Evolutionary conservation across 2,797 vertebrate species (phyloP).

Genomic region (Chelon auratus): DNA sequence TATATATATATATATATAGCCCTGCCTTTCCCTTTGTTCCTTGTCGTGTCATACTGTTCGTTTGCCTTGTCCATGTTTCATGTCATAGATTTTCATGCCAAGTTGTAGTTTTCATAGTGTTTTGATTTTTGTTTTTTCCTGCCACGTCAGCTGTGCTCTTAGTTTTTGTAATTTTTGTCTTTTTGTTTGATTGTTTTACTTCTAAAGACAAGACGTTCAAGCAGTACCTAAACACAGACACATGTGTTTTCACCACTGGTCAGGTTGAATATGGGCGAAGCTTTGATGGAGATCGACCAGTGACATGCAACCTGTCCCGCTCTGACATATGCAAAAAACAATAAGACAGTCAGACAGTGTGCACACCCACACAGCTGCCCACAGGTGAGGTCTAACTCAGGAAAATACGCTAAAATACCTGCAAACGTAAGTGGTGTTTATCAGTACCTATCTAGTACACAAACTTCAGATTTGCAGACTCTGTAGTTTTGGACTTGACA

Average conservation of each 20-base stretch:
- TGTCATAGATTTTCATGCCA: too few relatives aligned
- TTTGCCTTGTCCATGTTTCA: too few relatives aligned
- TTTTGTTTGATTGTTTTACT: background rate
- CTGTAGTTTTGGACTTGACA: background rate
- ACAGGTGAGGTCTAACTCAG: slow-evolving; percentile 4
- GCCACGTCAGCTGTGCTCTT: too few relatives aligned
- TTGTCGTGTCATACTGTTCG: too few relatives aligned
- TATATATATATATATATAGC: too few relatives aligned
- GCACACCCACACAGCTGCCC: slow-evolving; percentile 5
- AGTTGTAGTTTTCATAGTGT: too few relatives aligned
- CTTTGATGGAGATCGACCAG: background rate
- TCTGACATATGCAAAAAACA: background rate
- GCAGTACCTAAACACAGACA: background rate
- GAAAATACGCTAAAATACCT: background rate
- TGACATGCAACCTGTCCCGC: background rate
- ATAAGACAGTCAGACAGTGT: slow-evolving; percentile 2
- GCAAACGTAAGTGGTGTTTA: too few relatives aligned
- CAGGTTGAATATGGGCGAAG: background rate
- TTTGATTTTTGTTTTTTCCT: too few relatives aligned
- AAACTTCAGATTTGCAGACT: too few relatives aligned
- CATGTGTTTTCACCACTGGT: background rate
- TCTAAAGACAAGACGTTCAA: slow-evolving; percentile 3
- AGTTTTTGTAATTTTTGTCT: too few relatives aligned
- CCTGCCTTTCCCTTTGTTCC: too few relatives aligned
- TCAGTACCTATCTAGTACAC: too few relatives aligned